Evolutionary conservation across 2,888 invertebrate species (phyloP).

Genomic region (Drosophila anomalipes): DNA sequence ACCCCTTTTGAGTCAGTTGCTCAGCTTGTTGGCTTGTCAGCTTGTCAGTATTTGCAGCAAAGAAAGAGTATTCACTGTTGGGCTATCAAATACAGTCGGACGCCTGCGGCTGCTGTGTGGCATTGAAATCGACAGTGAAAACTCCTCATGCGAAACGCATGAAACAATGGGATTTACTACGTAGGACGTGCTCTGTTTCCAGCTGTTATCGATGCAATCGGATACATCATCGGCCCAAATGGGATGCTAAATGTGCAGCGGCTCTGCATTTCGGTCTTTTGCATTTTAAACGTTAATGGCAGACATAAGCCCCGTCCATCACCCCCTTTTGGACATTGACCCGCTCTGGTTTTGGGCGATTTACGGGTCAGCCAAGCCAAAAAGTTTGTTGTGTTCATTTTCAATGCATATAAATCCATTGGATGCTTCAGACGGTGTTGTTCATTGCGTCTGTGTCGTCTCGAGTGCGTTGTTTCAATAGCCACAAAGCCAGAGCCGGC

Average conservation of each 20-base stretch:
- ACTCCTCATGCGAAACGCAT: constrained; percentile 71
- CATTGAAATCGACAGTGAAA: constrained; percentile 67
- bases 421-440: constrained; percentile 36
- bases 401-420: constrained; percentile 72
- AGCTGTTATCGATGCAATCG: constrained; percentile 75
- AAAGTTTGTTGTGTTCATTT: constrained; percentile 78
- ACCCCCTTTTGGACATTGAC: constrained; percentile 16
- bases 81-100: constrained; percentile 48
- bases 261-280: constrained; percentile 57
- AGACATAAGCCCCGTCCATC: constrained; percentile 55
- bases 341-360: constrained; percentile 11
- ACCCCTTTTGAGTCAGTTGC: constrained; percentile 5
- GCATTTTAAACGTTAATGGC: constrained; percentile 67
- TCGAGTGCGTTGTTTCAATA: constrained; percentile 49
- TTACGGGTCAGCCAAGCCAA: constrained; percentile 62
- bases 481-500: constrained; percentile 45
- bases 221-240: constrained; percentile 66
- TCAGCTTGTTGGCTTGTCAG: constrained; percentile 64
- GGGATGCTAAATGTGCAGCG: constrained; percentile 45
- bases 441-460: constrained; percentile 33
- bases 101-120: constrained; percentile 45
- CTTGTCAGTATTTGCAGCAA: constrained; percentile 9
- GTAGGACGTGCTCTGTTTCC: constrained; percentile 52
- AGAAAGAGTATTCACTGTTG: constrained; percentile 45
- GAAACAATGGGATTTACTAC: constrained; percentile 71